These are phyloP conservation scores for Caenorhabditis sp. DNA, from an alignment of 2,888 invertebrate species.

Conservation along the genomic window DNA sequence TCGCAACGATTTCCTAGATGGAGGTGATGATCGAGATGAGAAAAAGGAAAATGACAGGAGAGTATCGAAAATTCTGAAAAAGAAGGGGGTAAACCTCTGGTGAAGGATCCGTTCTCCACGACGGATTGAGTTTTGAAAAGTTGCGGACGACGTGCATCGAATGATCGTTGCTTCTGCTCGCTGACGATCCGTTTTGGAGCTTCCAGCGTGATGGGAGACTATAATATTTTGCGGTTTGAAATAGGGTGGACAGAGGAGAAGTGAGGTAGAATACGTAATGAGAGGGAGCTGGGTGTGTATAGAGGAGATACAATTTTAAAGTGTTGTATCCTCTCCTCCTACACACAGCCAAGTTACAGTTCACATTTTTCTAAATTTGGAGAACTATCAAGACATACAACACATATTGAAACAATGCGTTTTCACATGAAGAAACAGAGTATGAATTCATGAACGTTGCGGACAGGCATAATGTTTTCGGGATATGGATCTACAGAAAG, in stretches of 20 bases:
- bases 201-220: constrained; percentile 67
- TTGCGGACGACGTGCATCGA: constrained; percentile 74
- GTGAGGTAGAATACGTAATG: no score
- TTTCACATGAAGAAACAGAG: constrained; percentile 20
- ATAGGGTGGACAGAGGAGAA: background rate
- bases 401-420: background rate
- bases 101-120: constrained; percentile 70
- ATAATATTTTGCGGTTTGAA: constrained; percentile 27
- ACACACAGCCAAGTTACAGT: no score
- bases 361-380: no score
- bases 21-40: background rate
- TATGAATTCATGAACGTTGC: no score
- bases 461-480: background rate
- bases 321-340: no score
- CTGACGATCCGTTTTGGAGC: constrained; percentile 66
- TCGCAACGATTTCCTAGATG: background rate
- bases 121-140: constrained; percentile 81
- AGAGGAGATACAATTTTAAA: no score
- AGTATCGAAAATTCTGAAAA: background rate
- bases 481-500: background rate
- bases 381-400: no score
- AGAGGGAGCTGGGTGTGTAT: no score
- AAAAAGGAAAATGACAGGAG: background rate
- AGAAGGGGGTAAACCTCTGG: constrained; percentile 60
- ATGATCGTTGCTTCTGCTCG: constrained; percentile 72